phyloP scores from a whole-genome alignment of 2,888 invertebrate genomes.

The Gastracanthus pulcherrimus region DNA sequence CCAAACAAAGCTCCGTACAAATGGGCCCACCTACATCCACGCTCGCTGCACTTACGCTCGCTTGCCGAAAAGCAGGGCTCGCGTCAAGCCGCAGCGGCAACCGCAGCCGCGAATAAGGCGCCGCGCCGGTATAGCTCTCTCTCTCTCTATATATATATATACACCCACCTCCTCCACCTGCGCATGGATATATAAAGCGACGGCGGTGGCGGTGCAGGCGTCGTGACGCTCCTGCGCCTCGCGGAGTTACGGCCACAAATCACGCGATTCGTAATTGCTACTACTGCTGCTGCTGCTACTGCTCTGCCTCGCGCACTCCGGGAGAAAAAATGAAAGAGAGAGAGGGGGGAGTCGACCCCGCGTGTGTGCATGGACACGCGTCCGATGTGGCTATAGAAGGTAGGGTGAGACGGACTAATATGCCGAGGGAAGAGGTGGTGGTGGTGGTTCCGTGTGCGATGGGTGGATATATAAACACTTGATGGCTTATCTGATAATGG shows the following conservation, averaged over 20 bases:
- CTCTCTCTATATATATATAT: neutral
- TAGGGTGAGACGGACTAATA: neutral
- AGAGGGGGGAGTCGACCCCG: neutral
- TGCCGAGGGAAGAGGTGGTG: constrained; percentile 1
- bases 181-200: constrained; percentile 47
- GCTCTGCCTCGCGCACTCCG: too few relatives aligned
- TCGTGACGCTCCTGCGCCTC: constrained; percentile 69
- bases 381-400: too few relatives aligned
- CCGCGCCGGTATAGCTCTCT: neutral
- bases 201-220: constrained; percentile 72
- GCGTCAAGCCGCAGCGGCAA: neutral
- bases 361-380: neutral
- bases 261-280: constrained; percentile 77
- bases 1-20: constrained; percentile 4
- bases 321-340: neutral
- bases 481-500: constrained; percentile 66
- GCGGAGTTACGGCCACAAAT: constrained; percentile 76
- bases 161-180: neutral
- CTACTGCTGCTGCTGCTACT: constrained; percentile 64
- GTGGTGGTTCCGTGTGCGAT: constrained; percentile 55
- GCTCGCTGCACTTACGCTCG: too few relatives aligned
- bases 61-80: too few relatives aligned
- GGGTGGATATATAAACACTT: constrained; percentile 73
- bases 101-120: neutral
- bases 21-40: too few relatives aligned